Evolutionary conservation across 2,888 invertebrate genomes (phyloP).

Genomic region (Machimus rusticus): DNA sequence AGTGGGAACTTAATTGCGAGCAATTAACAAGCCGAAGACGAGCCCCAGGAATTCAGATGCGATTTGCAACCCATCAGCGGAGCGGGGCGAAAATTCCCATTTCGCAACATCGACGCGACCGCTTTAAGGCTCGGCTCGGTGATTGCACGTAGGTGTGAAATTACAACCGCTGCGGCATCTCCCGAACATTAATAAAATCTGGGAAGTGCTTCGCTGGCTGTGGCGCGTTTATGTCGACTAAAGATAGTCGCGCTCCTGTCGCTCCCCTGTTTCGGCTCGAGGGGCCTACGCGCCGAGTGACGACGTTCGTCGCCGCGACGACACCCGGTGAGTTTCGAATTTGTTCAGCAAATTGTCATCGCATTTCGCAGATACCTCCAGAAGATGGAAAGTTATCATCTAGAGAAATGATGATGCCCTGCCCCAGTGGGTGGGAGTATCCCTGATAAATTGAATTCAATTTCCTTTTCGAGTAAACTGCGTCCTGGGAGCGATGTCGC

Average conservation of each 20-base stretch:
- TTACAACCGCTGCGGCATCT: not conserved
- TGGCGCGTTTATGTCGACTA: not conserved
- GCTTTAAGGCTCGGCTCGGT: not conserved
- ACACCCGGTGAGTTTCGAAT: not conserved
- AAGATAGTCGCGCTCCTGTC: not conserved
- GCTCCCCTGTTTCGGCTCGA: not conserved
- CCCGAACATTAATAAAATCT: constrained; percentile 4
- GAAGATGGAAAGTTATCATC: not conserved
- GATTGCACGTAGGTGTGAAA: constrained; percentile 16
- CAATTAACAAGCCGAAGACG: not conserved
- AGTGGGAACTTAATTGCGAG: not conserved
- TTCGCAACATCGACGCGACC: not conserved
- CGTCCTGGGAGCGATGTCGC: not conserved
- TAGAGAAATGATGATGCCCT: not conserved
- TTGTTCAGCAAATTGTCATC: not conserved
- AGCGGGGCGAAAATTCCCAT: not conserved
- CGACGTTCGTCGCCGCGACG: not conserved
- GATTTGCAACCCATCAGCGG: not conserved
- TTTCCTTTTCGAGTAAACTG: not conserved
- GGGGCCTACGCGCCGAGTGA: not conserved
- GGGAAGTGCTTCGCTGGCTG: not conserved
- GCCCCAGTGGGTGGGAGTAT: not conserved
- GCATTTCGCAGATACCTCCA: not conserved
- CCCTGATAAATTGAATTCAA: not conserved
- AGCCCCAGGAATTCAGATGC: not conserved